Base-by-base conservation (phyloP, 1,140 invertebrate genomes). In the Amphibalanus amphitrite region DNA sequence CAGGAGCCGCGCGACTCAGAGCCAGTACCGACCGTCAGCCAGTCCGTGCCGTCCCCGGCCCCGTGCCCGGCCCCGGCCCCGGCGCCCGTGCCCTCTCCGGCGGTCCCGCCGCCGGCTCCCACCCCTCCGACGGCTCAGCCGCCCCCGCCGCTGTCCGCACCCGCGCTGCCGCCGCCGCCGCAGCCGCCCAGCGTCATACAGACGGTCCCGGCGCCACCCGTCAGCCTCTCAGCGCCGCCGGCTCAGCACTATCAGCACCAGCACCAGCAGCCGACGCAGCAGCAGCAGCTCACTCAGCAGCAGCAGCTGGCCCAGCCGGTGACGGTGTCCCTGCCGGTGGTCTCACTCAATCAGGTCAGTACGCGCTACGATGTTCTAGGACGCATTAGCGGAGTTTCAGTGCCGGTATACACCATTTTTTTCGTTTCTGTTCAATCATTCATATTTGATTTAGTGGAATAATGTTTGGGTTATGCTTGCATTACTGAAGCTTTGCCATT, bases 1-100 rank as follows among this genome's bases (percentile, higher is more conserved):
- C 69, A 64, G 59, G 40, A 40, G 38, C 69, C 70, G 29, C 69
- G 59, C 20, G 64, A 64, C 10, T 29, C 40, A 6, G 69, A 71
- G 64, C 30, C 64, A 1, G 30, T 47, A 26, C 69, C 38, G 69
- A 29, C 29, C 70, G 28, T 67, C 29, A 30, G 28, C 29, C 69
- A 28, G 28, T 26, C 28, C 25, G 38, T 47, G 1, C 38, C 33
- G 4, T 10, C 25, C 17, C 28, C 70, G 8, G 38, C 70, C 25
- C 13, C 28, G 69, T 10, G 64, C 25, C 15, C 47, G 29, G 38
- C 40, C 23, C 15, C 64, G 28, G 30, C 70, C 28, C 28, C 70
- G 47, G 47, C 47, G 10, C 13, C 47, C 6, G 20, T 13, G 10
- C 17, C 10, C 4, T 38, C 33, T 15, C 33, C 33, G 33, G 33